Conservation (phyloP, 1,140 invertebrate species). For the Pseudomyrmex concolor region DNA sequence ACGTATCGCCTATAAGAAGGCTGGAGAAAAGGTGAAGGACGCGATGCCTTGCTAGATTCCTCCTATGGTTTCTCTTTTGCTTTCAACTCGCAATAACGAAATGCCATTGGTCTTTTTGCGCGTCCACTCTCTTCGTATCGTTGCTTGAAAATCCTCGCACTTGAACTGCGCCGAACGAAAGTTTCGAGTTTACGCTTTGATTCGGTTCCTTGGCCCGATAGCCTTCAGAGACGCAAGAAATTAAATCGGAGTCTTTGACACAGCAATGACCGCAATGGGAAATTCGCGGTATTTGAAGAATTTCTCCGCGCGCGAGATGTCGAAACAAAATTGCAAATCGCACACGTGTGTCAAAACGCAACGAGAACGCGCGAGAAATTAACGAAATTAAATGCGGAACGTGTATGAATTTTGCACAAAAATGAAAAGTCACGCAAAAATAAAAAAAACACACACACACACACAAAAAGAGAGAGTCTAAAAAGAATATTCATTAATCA, state of each 20-base stretch:
- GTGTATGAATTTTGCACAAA: too few species aligned
- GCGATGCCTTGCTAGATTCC: conserved; percentile 67
- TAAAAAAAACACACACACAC: neutral
- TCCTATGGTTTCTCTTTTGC: conserved; percentile 71
- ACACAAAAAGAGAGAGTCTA: neutral
- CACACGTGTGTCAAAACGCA: conserved; percentile 1
- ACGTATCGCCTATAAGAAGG: conserved; percentile 17
- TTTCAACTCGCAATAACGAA: conserved; percentile 79
- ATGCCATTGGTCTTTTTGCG: conserved; percentile 78
- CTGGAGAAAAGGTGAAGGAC: neutral
- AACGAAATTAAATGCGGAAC: neutral
- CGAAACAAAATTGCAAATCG: conserved; percentile 20
- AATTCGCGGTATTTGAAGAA: conserved; percentile 37
- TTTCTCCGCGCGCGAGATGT: conserved; percentile 36
- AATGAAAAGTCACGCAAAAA: neutral
- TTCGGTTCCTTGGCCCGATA: conserved; percentile 73
- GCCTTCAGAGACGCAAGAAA: conserved; percentile 74
- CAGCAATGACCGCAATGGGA: conserved; percentile 59
- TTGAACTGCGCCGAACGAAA: conserved; percentile 69
- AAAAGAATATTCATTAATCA: neutral
- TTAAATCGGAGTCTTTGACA: conserved; percentile 84
- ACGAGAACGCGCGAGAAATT: conserved; percentile 14
- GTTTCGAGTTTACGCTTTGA: conserved; percentile 83
- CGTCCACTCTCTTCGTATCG: conserved; percentile 36
- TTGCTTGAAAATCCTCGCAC: conserved; percentile 20